Percentiles rank a stretch among this genome's conserved stretches.
phyloP scores from a whole-genome alignment of 2,888 invertebrate genomes.

The Chrysodeixis includens region DNA sequence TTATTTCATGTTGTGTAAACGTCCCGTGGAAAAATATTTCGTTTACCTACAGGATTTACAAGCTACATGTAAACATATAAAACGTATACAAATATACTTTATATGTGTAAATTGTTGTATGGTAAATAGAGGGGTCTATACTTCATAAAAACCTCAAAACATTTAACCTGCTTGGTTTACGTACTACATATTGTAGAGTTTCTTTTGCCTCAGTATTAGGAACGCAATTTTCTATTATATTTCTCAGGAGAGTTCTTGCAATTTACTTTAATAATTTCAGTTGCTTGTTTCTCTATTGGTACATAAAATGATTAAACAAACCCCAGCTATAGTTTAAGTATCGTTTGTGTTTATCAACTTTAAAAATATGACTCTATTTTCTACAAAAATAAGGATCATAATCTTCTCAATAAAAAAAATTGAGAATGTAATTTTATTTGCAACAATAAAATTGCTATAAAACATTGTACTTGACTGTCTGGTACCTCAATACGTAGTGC shows the following conservation, averaged over 20 bases:
- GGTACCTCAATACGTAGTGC: conserved; percentile 14
- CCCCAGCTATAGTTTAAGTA: too few species aligned
- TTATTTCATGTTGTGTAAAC: conserved; percentile 7
- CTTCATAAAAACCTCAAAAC: not conserved
- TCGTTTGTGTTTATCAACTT: too few species aligned
- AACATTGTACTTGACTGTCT: conserved; percentile 4
- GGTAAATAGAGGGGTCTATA: not conserved
- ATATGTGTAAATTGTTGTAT: not conserved
- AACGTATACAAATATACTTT: not conserved
- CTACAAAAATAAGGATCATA: too few species aligned
- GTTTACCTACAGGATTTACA: not conserved
- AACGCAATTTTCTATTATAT: not conserved
- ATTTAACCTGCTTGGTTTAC: not conserved
- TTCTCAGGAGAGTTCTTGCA: conserved; percentile 4
- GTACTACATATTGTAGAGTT: not conserved
- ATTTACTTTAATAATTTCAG: not conserved
- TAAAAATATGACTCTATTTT: too few species aligned
- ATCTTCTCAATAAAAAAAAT: too few species aligned
- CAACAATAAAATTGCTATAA: too few species aligned
- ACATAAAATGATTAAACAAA: too few species aligned
- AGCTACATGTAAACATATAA: not conserved
- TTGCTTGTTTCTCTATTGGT: not conserved
- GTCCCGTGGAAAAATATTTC: not conserved
- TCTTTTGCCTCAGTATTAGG: not conserved
- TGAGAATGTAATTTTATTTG: too few species aligned